Evolutionary conservation across 2,888 invertebrate species (phyloP), one percentile per base, ranked within the genome.

Genomic region (Lomographa bimaculata): DNA sequence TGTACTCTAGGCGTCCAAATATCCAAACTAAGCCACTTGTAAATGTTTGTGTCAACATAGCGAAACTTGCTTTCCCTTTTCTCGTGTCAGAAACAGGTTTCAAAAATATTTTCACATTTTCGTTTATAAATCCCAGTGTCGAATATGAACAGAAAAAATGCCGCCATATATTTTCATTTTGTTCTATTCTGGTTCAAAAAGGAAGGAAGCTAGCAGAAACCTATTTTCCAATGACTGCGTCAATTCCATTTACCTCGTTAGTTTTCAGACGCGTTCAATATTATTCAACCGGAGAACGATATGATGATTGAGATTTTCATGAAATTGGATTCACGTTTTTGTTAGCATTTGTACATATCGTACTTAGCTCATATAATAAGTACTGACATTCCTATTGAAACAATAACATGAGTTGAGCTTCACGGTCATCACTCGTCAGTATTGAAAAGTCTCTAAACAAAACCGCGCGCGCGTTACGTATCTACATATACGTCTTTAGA

Each of bases 371-470:
- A 3, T 14, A 14, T 14, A 2, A 14, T 14, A n/a, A n/a, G n/a
- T n/a, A n/a, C n/a, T n/a, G n/a, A 4, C 14, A 14, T 12, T 29
- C 32, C 29, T 29, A 19, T 32, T 42, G 38, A 17, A 32, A 48
- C 71, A 68, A 70, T 42, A 25, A 37, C 34, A 68, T 69, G 48
- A 69, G 43, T 53, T 51, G 46, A 62, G 57, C 70, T 76, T 77
- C 79, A 46, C 40, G 46, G 79, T 82, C 75, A 79, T 81, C 72
- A 72, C 71, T 38, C 14, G 33, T 44, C 33, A 9, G 11, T 32
- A 35, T 30, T 55, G 56, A 59, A 60, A 61, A 35, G 35, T 33
- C 20, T 26, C 36, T 37, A 23, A 37, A 53, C 50, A 54, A 73
- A 73, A 69, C 66, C 60, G 61, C 58, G 62, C 65, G 64, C 63